Evolutionary conservation across 2,888 invertebrate genomes (phyloP).

Genomic region (Synergus japonicus): DNA sequence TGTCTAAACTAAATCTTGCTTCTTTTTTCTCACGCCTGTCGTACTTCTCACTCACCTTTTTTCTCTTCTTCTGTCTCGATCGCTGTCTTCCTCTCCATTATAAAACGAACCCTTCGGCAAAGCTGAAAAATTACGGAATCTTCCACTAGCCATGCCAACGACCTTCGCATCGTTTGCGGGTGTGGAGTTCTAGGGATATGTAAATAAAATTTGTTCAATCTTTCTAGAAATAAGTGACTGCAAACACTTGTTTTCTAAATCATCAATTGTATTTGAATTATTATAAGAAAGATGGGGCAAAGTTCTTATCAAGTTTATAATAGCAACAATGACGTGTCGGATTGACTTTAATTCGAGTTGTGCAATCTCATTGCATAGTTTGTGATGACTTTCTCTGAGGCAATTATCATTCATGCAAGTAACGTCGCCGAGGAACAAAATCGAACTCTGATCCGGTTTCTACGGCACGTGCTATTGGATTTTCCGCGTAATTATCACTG

Average conservation of each 20-base stretch:
- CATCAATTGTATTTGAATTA: too few relatives aligned
- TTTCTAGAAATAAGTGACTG: neutral
- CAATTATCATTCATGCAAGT: slow-evolving; percentile 34
- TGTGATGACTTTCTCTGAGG: slow-evolving; percentile 26
- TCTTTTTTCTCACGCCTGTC: slow-evolving; percentile 10
- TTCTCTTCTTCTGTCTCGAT: slow-evolving; percentile 17
- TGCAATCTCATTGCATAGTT: slow-evolving; percentile 28
- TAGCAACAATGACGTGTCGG: slow-evolving; percentile 5
- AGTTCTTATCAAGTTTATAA: slow-evolving; percentile 19
- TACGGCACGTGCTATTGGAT: slow-evolving; percentile 27
- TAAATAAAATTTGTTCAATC: neutral
- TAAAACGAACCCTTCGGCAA: slow-evolving; percentile 3
- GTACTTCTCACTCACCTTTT: neutral
- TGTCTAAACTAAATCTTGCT: neutral
- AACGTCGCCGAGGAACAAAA: slow-evolving; percentile 28
- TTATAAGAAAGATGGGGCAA: neutral
- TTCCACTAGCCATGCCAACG: slow-evolving; percentile 35
- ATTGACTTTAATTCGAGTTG: slow-evolving; percentile 4
- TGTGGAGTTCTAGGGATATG: neutral
- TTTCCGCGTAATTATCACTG: slow-evolving; percentile 11
- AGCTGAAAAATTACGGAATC: slow-evolving; percentile 37
- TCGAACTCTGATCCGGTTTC: slow-evolving; percentile 33
- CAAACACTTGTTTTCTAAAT: neutral
- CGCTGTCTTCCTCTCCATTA: slow-evolving; percentile 12
- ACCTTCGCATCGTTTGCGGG: neutral